Percentiles rank a stretch among this genome's conserved stretches.
Conservation (phyloP, 2,888 invertebrate genomes). For the Ectemnius cavifrons region DNA sequence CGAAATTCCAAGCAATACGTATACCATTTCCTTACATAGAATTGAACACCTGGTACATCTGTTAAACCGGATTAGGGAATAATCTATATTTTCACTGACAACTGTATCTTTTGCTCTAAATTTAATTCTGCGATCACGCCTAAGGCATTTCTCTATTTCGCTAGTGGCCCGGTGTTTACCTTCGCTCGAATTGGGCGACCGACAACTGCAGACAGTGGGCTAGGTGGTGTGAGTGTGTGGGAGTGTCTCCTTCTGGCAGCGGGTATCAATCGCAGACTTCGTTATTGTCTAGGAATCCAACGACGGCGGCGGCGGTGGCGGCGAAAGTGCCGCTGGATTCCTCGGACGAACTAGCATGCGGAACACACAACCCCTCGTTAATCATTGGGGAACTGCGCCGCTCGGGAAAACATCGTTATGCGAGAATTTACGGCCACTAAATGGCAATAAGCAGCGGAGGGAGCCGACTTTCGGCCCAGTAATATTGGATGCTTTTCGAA, state of each 20-base stretch:
- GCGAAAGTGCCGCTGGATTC: slow-evolving; percentile 1
- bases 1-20: too few species aligned
- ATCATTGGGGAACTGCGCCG: neutral
- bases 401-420: neutral
- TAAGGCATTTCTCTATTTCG: neutral
- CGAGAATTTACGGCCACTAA: neutral
- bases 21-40: too few species aligned
- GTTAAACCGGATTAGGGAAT: too few species aligned
- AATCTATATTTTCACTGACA: neutral
- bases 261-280: neutral
- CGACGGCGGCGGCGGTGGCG: slow-evolving; percentile 8
- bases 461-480: too few species aligned
- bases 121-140: slow-evolving; percentile 2
- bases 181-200: too few species aligned
- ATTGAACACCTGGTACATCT: too few species aligned
- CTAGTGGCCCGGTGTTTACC: neutral
- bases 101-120: too few species aligned
- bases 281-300: slow-evolving; percentile 37
- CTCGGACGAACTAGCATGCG: neutral
- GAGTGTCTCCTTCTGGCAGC: too few species aligned
- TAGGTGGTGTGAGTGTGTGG: too few species aligned
- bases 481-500: too few species aligned
- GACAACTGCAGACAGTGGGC: too few species aligned
- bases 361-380: neutral
- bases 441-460: slow-evolving; percentile 5